Base-by-base conservation (phyloP, 2,113 vertebrate species). In the Pycnonotus jocosus region DNA sequence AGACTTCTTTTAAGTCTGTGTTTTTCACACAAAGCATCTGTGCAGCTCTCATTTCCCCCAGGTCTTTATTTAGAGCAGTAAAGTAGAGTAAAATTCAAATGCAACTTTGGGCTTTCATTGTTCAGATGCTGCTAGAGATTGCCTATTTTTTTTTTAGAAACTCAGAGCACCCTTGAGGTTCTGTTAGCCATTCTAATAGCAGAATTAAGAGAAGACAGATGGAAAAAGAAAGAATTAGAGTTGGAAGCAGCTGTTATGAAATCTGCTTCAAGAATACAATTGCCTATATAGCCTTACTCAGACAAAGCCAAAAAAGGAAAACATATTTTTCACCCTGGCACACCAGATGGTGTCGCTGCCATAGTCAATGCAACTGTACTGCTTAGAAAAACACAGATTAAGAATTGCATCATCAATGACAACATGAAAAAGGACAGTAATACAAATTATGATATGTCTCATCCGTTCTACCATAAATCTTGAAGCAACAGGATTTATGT, bases 171-270 rank as follows among this genome's bases (percentile, higher is more conserved):
- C 86, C 82, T 78, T 86, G 56, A 40, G 80, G 35, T 86, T 95
- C 76, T 83, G 47, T 86, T 92, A 94, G 92, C 86, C 47, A 90
- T 90, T 96, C 64, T 90, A 95, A 93, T 81, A 81, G 82, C 38
- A 93, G 91, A 96, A 88, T 92, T 90, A 93, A 78, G 72, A 94
- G 70, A 92, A 90, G 73, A 91, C 94, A 96, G 91, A 94, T 83
- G 94, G 88, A 70, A 86, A 95, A 44, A 70, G 51, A 88, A 92
- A 86, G 92, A 93, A 92, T 88, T 88, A 88, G 81, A 81, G 69
- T 72, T 93, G 35, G 82, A 90, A 96, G 44, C 95, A 96, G 94
- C 70, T 93, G 96, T 84, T 92, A 84, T 4, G 35, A 91, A 94
- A 93, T 94, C 91, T 94, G 91, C 65, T 94, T 95, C 72, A 72